Evolutionary conservation across 2,888 invertebrate species (phyloP), one percentile per base, ranked within the genome.

Genomic region (Macrostomum cliftonense): DNA sequence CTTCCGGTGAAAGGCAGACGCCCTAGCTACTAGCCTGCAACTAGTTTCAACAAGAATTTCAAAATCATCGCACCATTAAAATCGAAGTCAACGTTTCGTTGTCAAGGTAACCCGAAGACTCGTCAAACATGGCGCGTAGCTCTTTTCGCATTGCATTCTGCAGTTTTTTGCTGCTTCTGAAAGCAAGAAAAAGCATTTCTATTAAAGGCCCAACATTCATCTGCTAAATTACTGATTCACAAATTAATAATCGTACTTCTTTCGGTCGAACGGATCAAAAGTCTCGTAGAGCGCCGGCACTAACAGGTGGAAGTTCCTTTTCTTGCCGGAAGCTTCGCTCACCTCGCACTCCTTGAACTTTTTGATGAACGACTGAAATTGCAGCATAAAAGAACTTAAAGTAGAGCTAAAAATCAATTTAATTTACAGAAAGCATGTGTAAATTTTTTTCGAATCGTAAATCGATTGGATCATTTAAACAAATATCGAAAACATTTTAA

Each of bases 261-360:
- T 28, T 9, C 28, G 4, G 28, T 28, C 28, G 28, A 28, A 28
- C 28, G 28, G 28, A 28, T 28, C 9, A 28, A 28, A 28, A 7
- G 28, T 28, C 28, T 28, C 28, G 28, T 28, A 28, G 28, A 28
- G 28, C 9, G 28, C 28, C 5, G 28, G 28, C 28, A 28, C 28
- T 4, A 28, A 9, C 28, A 28, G 28, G 28, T 28, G 28, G 9
- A 28, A 28, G 28, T 28, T 28, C 9, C 9, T 28, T 9, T 28
- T 28, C 28, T 28, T 28, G 4, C 28, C 28, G 5, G 28, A 28
- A 9, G 28, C 28, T 28, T 28, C 46, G 19, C 40, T 46, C 21
- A 14, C 21, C 42, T 46, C 46, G 38, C 46, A 46, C 40, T 46
- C 46, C 42, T 68, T 68, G 54, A 63, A 68, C 54, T 65, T 64